These are phyloP conservation scores for Drosophila ogumai DNA, from an alignment of 1,140 invertebrate genomes.

Conservation along the genomic window DNA sequence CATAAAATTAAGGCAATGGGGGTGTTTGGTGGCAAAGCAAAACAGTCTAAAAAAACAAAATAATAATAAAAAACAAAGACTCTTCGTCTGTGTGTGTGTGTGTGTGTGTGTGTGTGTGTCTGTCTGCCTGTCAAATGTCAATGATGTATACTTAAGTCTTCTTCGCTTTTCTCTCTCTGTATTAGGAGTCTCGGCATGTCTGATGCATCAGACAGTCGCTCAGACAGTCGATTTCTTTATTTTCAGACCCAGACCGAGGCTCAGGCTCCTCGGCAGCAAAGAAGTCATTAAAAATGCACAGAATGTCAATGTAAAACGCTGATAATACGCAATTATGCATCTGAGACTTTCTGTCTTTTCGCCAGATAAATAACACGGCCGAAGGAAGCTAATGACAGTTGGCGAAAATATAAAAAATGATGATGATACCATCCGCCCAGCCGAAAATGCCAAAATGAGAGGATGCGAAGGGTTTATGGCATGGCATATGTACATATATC, in stretches of 20 bases:
- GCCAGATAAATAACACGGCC: conserved; percentile 74
- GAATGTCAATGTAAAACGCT: conserved; percentile 77
- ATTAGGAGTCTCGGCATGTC: conserved; percentile 17
- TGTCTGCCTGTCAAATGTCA: conserved; percentile 72
- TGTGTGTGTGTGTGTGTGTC: neutral
- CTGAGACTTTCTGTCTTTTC: conserved; percentile 12
- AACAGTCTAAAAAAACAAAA: neutral
- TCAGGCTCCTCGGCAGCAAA: conserved; percentile 31
- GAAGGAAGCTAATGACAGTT: conserved; percentile 80
- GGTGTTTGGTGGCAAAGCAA: conserved; percentile 12
- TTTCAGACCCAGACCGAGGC: conserved; percentile 6
- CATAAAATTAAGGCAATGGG: conserved; percentile 60
- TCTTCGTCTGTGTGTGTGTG: conserved; percentile 2
- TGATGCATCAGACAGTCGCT: conserved; percentile 23
- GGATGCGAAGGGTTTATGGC: conserved; percentile 16
- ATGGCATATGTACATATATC: conserved; percentile 2
- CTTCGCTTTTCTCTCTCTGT: conserved; percentile 15
- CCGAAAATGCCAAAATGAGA: conserved; percentile 13
- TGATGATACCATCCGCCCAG: conserved; percentile 54
- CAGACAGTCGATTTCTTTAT: conserved; percentile 66
- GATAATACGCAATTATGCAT: conserved; percentile 77
- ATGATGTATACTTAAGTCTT: conserved; percentile 69
- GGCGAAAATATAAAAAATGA: conserved; percentile 75
- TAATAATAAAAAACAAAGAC: conserved; percentile 3
- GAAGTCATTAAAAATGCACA: conserved; percentile 77